Evolutionary conservation across 2,888 invertebrate species (phyloP).

Genomic region (Rhagium mordax): DNA sequence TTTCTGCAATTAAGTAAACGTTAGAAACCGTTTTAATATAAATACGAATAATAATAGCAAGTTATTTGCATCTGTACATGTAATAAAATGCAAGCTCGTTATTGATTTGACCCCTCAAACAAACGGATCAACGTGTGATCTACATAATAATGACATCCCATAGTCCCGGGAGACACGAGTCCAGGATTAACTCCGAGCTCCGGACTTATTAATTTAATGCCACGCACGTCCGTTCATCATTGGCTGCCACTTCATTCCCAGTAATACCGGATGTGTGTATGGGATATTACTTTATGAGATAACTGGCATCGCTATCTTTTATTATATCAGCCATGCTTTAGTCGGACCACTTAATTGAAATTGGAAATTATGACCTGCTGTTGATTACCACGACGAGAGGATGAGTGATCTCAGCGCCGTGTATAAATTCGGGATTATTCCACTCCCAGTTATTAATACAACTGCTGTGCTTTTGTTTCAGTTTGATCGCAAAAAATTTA

Average conservation of each 20-base stretch:
- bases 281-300: slow-evolving; percentile 61
- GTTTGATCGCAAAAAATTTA: background rate
- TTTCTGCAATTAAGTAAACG: too few relatives aligned
- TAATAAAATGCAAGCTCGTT: slow-evolving; percentile 53
- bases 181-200: slow-evolving; percentile 68
- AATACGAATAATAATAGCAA: background rate
- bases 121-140: slow-evolving; percentile 71
- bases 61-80: slow-evolving; percentile 17
- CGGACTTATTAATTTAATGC: slow-evolving; percentile 70
- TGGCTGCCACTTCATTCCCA: slow-evolving; percentile 68
- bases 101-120: slow-evolving; percentile 67
- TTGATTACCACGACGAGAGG: slow-evolving; percentile 57
- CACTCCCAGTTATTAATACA: background rate
- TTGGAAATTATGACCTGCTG: slow-evolving; percentile 65
- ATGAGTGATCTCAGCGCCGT: slow-evolving; percentile 48
- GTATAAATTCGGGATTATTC: slow-evolving; percentile 44
- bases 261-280: slow-evolving; percentile 65
- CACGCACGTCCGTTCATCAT: slow-evolving; percentile 70
- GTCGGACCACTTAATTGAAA: slow-evolving; percentile 66
- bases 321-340: slow-evolving; percentile 62
- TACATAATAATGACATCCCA: slow-evolving; percentile 71
- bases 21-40: background rate
- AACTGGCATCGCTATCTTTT: slow-evolving; percentile 66
- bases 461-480: background rate
- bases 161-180: slow-evolving; percentile 67